Conservation (phyloP, 2,113 vertebrate species). For the Hypanus sabinus region DNA sequence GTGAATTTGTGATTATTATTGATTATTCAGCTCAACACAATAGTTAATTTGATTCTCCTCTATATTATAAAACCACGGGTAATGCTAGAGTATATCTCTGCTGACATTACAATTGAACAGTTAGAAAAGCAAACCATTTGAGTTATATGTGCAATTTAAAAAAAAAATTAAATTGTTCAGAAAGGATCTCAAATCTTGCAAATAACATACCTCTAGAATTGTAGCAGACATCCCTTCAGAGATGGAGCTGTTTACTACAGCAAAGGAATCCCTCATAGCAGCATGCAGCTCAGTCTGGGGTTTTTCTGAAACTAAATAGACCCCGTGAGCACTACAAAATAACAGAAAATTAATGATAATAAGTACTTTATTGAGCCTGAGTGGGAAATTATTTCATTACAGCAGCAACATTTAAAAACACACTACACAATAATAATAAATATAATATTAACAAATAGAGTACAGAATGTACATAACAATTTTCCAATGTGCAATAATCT, state of each 20-base stretch:
- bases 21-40: neutral
- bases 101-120: neutral
- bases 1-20: neutral
- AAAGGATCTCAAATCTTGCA: neutral
- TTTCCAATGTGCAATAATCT: too few relatives aligned
- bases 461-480: too few relatives aligned
- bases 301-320: conserved; percentile 68
- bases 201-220: conserved; percentile 75
- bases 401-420: too few relatives aligned
- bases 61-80: neutral
- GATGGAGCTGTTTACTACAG: conserved; percentile 81
- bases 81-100: neutral
- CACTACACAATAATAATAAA: too few relatives aligned
- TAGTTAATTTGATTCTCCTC: neutral
- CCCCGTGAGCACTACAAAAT: conserved; percentile 64
- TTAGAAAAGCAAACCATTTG: neutral
- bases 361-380: too few relatives aligned
- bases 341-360: conserved; percentile 38
- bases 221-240: conserved; percentile 95
- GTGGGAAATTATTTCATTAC: too few relatives aligned
- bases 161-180: neutral
- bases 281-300: conserved; percentile 75
- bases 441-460: too few relatives aligned
- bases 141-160: neutral
- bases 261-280: conserved; percentile 62